Conservation (phyloP, 2,888 invertebrate species). For the Xestia sexstrigata region DNA sequence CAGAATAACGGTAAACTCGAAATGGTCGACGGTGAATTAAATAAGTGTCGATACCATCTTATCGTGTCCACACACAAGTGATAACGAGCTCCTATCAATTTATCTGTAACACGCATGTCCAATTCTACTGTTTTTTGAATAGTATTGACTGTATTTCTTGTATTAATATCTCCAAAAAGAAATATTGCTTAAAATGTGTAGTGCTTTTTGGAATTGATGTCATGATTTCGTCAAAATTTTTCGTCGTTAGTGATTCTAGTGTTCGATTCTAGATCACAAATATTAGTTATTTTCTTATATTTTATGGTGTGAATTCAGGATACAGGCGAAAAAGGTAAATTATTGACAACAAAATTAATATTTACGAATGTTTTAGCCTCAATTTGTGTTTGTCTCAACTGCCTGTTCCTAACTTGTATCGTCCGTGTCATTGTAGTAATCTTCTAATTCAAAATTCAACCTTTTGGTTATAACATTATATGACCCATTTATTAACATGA, state of each 20-base stretch:
- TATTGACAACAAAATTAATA: constrained; percentile 44
- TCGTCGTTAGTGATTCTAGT: constrained; percentile 6
- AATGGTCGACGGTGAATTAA: constrained; percentile 48
- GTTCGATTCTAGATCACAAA: background rate
- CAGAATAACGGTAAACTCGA: constrained; percentile 19
- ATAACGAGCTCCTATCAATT: constrained; percentile 65
- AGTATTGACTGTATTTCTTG: constrained; percentile 11
- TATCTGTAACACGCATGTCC: constrained; percentile 60
- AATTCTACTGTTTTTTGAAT: constrained; percentile 39
- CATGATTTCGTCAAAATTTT: background rate
- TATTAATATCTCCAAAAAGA: background rate
- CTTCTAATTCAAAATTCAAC: background rate
- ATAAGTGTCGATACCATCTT: constrained; percentile 52
- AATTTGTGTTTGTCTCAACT: constrained; percentile 60
- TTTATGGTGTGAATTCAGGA: constrained; percentile 58
- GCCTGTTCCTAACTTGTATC: constrained; percentile 55
- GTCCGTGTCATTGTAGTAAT: constrained; percentile 47
- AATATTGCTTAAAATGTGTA: background rate
- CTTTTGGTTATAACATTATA: background rate
- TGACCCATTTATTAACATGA: background rate
- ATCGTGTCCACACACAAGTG: constrained; percentile 59
- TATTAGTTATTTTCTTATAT: constrained; percentile 6
- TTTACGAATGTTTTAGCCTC: constrained; percentile 36
- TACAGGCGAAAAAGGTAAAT: constrained; percentile 64
- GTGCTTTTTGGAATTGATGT: background rate